Evolutionary conservation across 1,140 invertebrate species (phyloP).

Genomic region (Drosophila aff.): DNA sequence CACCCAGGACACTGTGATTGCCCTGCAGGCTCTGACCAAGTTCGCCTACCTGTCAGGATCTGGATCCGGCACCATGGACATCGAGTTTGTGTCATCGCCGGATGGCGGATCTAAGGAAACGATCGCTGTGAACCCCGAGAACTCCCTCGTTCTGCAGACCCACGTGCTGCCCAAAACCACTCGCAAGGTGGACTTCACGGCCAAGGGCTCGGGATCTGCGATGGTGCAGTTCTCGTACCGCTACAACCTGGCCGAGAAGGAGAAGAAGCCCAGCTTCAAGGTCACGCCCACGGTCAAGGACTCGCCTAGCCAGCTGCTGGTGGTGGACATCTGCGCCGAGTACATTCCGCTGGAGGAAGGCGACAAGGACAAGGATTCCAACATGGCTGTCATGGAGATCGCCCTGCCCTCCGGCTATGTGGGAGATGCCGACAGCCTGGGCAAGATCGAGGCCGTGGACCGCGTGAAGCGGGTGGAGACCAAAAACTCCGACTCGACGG

Average conservation of each 20-base stretch:
- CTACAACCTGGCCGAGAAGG: conserved; percentile 93
- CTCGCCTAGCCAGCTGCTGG: conserved; percentile 89
- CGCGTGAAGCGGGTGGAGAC: conserved; percentile 89
- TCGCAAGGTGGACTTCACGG: conserved; percentile 87
- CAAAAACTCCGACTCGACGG: conserved; percentile 90
- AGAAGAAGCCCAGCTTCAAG: conserved; percentile 91
- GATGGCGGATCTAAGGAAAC: conserved; percentile 63
- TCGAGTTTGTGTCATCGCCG: conserved; percentile 51
- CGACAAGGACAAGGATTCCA: conserved; percentile 86
- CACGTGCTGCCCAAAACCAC: conserved; percentile 74
- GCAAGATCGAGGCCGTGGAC: conserved; percentile 57
- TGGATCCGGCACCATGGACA: conserved; percentile 68
- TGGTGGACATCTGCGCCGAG: conserved; percentile 90
- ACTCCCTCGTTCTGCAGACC: conserved; percentile 85
- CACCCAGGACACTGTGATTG: conserved; percentile 90
- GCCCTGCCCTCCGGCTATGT: conserved; percentile 93
- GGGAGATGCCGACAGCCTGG: conserved; percentile 76
- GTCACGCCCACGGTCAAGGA: conserved; percentile 92
- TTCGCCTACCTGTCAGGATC: conserved; percentile 85
- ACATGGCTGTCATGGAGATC: conserved; percentile 96
- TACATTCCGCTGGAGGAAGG: conserved; percentile 52
- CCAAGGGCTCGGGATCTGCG: conserved; percentile 90
- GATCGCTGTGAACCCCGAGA: conserved; percentile 84
- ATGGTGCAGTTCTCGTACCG: conserved; percentile 92
- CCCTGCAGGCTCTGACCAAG: conserved; percentile 88